Evolutionary conservation across 2,888 invertebrate genomes (phyloP).

Genomic region (Limnephilus marmoratus): DNA sequence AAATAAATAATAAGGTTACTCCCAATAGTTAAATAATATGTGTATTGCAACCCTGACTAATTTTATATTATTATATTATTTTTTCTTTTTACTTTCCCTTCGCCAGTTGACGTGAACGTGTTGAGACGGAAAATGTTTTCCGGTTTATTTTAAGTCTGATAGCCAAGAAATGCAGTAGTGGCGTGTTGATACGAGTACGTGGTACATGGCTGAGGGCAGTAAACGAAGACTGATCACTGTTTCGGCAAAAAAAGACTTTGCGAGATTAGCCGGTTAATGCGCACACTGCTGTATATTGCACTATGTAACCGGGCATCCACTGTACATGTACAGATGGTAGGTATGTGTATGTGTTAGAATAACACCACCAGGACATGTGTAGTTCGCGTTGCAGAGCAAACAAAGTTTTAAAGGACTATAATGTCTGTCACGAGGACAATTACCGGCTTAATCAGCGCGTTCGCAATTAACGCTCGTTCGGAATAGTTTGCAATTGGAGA

Average conservation of each 20-base stretch:
- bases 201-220: not conserved
- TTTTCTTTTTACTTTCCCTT: not conserved
- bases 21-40: no score
- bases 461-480: not conserved
- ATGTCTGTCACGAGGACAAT: not conserved
- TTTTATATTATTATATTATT: no score
- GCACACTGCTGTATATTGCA: not conserved
- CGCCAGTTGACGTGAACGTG: not conserved
- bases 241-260: not conserved
- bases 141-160: not conserved
- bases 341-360: not conserved
- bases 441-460: slow-evolving; percentile 2
- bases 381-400: not conserved
- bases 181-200: not conserved
- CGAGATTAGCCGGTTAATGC: slow-evolving; percentile 10
- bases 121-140: not conserved
- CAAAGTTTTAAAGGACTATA: not conserved
- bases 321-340: not conserved
- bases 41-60: no score
- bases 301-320: not conserved
- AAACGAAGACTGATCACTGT: slow-evolving; percentile 12
- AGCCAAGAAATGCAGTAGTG: not conserved
- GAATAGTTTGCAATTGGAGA: not conserved
- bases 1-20: no score
- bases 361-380: not conserved